Conservation (phyloP, 2,888 invertebrate species). For the Ochropleura plecta region DNA sequence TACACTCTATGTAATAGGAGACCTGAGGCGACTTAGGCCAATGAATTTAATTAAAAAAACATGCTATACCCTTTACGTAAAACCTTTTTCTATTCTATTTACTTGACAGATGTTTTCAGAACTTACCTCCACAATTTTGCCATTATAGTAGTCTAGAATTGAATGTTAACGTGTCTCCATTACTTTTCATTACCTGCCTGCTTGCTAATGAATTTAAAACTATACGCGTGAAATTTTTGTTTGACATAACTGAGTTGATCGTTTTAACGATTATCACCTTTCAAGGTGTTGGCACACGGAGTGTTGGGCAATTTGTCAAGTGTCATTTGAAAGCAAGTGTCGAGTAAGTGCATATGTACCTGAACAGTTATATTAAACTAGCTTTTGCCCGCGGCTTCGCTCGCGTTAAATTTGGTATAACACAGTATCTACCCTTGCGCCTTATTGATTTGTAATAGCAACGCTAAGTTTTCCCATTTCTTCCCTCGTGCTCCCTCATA, state of each 20-base stretch:
- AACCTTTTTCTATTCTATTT: not conserved
- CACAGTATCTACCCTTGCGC: too few species aligned
- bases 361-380: too few species aligned
- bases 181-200: constrained; percentile 37
- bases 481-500: too few species aligned
- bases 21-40: too few species aligned
- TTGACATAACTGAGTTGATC: constrained; percentile 21
- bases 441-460: too few species aligned
- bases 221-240: constrained; percentile 25
- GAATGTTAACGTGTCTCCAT: constrained; percentile 26
- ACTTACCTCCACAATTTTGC: not conserved
- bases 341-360: not conserved
- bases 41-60: too few species aligned
- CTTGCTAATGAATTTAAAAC: constrained; percentile 49
- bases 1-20: too few species aligned
- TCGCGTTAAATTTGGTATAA: too few species aligned
- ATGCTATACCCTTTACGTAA: not conserved
- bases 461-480: too few species aligned
- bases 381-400: too few species aligned
- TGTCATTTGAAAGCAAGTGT: constrained; percentile 11
- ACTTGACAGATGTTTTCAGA: not conserved
- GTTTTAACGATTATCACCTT: constrained; percentile 48
- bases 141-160: constrained; percentile 4
- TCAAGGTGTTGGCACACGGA: not conserved
- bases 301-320: constrained; percentile 27